Evolutionary conservation across 2,888 invertebrate genomes (phyloP).

Genomic region (Nudaria mundana): DNA sequence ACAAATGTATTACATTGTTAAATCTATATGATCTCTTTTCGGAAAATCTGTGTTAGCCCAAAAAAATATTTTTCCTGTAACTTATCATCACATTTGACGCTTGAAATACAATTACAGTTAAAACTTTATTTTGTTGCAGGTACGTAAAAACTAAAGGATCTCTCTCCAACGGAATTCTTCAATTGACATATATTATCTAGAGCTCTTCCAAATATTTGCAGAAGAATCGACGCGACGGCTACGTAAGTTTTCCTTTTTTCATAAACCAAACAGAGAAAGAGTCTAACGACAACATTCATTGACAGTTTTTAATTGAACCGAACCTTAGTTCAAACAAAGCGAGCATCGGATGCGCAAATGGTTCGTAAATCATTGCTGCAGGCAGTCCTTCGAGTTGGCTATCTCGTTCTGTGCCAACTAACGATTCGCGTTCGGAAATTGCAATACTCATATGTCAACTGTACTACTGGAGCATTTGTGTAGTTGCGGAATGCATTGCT

Average conservation of each 20-base stretch:
- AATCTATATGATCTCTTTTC: background rate
- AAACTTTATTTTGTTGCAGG: too few species aligned
- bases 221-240: constrained; percentile 11
- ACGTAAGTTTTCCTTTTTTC: constrained; percentile 19
- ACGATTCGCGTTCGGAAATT: constrained; percentile 69
- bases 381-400: constrained; percentile 46
- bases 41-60: background rate
- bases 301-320: constrained; percentile 51
- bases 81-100: background rate
- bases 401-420: constrained; percentile 48
- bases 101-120: too few species aligned
- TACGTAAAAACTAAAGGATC: too few species aligned
- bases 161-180: too few species aligned
- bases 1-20: constrained; percentile 12
- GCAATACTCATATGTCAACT: constrained; percentile 71
- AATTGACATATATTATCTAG: too few species aligned
- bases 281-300: constrained; percentile 44
- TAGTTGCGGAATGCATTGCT: constrained; percentile 58
- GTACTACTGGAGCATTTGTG: constrained; percentile 55
- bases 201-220: constrained; percentile 20
- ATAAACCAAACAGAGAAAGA: constrained; percentile 37
- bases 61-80: background rate
- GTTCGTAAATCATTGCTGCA: constrained; percentile 56
- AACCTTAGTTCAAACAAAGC: constrained; percentile 39
- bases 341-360: constrained; percentile 50